Percentiles rank a stretch among this genome's conserved stretches.
Conservation (phyloP, 1,140 invertebrate species). For the Drosophila kohkoa region DNA sequence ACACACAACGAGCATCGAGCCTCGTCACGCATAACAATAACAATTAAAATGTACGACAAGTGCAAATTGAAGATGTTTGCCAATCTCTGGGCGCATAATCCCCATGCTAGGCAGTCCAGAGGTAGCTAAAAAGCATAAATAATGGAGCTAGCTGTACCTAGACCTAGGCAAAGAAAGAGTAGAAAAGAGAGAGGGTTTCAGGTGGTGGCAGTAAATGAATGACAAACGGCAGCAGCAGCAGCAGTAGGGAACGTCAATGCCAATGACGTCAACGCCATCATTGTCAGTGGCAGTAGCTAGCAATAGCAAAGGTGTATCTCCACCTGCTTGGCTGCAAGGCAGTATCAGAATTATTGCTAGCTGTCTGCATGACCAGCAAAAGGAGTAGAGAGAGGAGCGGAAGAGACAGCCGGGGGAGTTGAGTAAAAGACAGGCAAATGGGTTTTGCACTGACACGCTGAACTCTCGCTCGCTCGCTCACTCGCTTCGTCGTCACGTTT, state of each 20-base stretch:
- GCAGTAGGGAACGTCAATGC: constrained; percentile 55
- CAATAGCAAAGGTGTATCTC: background rate
- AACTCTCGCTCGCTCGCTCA: constrained; percentile 47
- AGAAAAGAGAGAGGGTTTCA: too few species aligned
- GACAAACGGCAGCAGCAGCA: constrained; percentile 58
- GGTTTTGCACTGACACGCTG: constrained; percentile 76
- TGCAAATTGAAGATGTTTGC: constrained; percentile 78
- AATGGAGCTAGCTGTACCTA: constrained; percentile 54
- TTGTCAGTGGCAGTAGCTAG: constrained; percentile 57
- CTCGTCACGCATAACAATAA: constrained; percentile 75
- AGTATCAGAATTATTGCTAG: constrained; percentile 78
- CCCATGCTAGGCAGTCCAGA: constrained; percentile 33
- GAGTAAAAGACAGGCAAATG: constrained; percentile 70
- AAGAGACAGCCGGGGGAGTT: constrained; percentile 8
- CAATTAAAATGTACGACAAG: constrained; percentile 82
- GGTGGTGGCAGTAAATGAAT: constrained; percentile 59
- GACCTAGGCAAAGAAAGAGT: too few species aligned
- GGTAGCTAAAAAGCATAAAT: constrained; percentile 78
- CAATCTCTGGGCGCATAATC: constrained; percentile 38
- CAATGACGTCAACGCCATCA: constrained; percentile 79
- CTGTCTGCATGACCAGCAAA: constrained; percentile 68
- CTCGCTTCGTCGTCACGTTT: constrained; percentile 26
- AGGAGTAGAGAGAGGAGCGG: constrained; percentile 18
- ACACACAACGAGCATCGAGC: constrained; percentile 11
- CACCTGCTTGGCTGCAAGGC: constrained; percentile 34